A percentile compares a stretch with the other conserved stretches of the same genome.
Evolutionary conservation across 2,797 vertebrate species (phyloP).

Genomic region (Enteromius treurensis): DNA sequence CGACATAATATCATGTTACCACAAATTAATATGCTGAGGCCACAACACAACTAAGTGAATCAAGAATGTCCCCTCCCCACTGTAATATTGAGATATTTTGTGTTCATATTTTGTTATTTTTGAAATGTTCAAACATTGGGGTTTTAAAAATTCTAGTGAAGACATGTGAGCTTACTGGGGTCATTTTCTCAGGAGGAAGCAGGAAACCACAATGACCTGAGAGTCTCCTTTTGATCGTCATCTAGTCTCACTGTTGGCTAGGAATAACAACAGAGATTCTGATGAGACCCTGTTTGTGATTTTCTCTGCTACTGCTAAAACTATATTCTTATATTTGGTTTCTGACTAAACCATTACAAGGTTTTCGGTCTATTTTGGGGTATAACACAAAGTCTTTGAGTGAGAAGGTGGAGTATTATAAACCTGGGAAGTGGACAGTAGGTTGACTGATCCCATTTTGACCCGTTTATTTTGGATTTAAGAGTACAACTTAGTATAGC

Average conservation of each 20-base stretch:
- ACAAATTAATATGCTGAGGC: too few species aligned
- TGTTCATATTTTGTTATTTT: background rate
- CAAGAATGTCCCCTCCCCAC: too few species aligned
- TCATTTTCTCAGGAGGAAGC: conserved; percentile 21
- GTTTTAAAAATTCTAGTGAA: background rate
- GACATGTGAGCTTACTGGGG: background rate
- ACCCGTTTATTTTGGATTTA: conserved; percentile 7
- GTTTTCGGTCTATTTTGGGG: background rate
- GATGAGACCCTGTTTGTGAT: background rate
- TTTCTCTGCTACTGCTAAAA: background rate
- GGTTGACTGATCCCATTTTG: conserved; percentile 24
- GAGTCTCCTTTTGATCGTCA: background rate
- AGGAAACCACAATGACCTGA: background rate
- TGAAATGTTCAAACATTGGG: background rate
- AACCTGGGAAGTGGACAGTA: conserved; percentile 18
- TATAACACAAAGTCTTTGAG: conserved; percentile 26
- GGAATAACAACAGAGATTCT: background rate
- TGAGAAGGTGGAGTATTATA: conserved; percentile 9
- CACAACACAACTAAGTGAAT: too few species aligned
- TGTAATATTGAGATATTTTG: background rate
- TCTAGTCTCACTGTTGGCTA: background rate
- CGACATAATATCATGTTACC: too few species aligned
- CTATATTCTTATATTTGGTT: background rate
- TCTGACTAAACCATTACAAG: background rate
- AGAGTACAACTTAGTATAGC: background rate